Conservation (phyloP, 2,888 invertebrate species). For the Lasius platythorax region DNA sequence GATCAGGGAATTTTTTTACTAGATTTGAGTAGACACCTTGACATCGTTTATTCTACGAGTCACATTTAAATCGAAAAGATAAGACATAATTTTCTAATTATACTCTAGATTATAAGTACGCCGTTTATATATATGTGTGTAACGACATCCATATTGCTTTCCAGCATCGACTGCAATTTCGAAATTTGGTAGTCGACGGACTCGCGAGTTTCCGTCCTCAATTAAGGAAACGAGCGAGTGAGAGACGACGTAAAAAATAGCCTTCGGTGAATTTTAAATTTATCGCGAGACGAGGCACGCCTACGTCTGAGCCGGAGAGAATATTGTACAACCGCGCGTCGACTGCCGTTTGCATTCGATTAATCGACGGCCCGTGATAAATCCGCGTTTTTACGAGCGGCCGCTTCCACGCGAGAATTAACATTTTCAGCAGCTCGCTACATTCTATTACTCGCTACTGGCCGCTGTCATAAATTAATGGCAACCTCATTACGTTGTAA, state of each 20-base stretch:
- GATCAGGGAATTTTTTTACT: no score
- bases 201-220: background rate
- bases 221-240: constrained; percentile 35
- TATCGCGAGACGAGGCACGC: constrained; percentile 40
- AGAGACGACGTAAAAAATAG: constrained; percentile 14
- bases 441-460: constrained; percentile 65
- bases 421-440: constrained; percentile 61
- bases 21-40: no score
- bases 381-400: constrained; percentile 45
- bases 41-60: no score
- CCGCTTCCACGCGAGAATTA: constrained; percentile 44
- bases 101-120: background rate
- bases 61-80: no score
- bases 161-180: background rate
- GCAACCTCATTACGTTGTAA: background rate
- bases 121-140: background rate
- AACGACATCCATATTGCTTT: background rate
- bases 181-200: background rate
- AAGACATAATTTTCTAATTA: no score
- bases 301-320: constrained; percentile 34
- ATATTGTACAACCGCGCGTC: constrained; percentile 11
- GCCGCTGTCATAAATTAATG: constrained; percentile 50
- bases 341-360: constrained; percentile 49
- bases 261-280: constrained; percentile 31
- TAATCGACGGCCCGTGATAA: constrained; percentile 43